Evolutionary conservation across 2,888 invertebrate species (phyloP).

Genomic region (Cephus runcator): DNA sequence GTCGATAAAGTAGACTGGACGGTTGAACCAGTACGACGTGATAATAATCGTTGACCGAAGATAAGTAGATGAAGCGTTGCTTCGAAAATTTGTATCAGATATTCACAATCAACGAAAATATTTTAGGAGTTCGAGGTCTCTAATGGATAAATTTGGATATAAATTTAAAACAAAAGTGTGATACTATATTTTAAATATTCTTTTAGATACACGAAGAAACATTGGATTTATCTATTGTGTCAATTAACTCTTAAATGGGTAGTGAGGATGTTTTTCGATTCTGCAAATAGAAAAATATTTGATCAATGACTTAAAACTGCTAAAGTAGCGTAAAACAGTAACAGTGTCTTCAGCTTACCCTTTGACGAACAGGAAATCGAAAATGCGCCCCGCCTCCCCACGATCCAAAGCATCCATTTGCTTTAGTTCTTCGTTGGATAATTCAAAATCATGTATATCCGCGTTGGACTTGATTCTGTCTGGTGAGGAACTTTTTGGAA

Average conservation of each 20-base stretch:
- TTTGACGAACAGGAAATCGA: constrained; percentile 71
- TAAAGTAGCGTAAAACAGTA: not conserved
- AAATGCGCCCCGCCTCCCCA: constrained; percentile 74
- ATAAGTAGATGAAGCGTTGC: too few species aligned
- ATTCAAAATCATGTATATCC: constrained; percentile 74
- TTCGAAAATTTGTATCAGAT: too few species aligned
- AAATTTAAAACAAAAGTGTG: too few species aligned
- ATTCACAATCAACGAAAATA: too few species aligned
- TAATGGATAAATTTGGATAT: too few species aligned
- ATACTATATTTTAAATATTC: too few species aligned
- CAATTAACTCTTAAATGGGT: constrained; percentile 70
- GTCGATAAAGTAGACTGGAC: too few species aligned
- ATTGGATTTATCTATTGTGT: not conserved
- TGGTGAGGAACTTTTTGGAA: constrained; percentile 82
- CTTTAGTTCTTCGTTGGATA: constrained; percentile 69
- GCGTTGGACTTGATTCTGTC: constrained; percentile 78
- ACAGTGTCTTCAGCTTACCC: constrained; percentile 45
- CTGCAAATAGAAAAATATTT: constrained; percentile 52
- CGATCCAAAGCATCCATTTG: constrained; percentile 71
- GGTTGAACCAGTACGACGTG: too few species aligned
- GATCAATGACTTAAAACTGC: rapidly evolving
- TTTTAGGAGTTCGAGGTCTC: too few species aligned
- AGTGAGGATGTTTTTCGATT: constrained; percentile 76
- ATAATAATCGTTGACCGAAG: too few species aligned
- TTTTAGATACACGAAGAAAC: too few species aligned